phyloP scores from a whole-genome alignment of 2,113 vertebrate genomes.

The Pteronura brasiliensis region DNA sequence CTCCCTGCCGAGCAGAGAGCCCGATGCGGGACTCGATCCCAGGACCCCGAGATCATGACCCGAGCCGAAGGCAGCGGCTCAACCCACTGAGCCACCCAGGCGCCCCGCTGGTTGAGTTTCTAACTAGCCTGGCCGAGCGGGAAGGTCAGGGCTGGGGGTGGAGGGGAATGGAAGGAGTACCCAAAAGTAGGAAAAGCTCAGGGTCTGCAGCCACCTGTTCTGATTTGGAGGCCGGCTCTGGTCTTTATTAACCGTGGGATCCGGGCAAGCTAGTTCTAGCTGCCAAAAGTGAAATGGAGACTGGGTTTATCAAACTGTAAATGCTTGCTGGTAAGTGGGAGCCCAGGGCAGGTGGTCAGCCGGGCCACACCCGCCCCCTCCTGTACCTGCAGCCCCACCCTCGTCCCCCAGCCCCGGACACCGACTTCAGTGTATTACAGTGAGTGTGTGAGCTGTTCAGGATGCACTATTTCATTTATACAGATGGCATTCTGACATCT shows the following conservation, averaged over 20 bases:
- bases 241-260: background rate
- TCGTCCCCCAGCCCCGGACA: background rate
- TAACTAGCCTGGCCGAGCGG: background rate
- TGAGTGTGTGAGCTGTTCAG: too few species aligned
- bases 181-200: background rate
- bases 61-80: too few species aligned
- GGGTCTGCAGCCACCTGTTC: background rate
- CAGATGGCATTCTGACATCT: background rate
- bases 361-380: background rate
- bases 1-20: too few species aligned
- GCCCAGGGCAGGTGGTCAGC: background rate
- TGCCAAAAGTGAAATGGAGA: too few species aligned
- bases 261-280: background rate
- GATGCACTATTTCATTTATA: background rate
- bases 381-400: background rate
- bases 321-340: background rate
- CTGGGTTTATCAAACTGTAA: background rate
- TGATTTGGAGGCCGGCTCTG: background rate
- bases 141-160: accelerated
- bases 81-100: too few species aligned
- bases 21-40: too few species aligned
- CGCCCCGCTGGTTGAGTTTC: background rate
- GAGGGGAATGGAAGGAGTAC: background rate
- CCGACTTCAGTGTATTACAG: too few species aligned
- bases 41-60: too few species aligned